Percentiles rank a stretch among this genome's conserved stretches.
Evolutionary conservation across 2,797 vertebrate species (phyloP).

Genomic region (Pteropus rufus): DNA sequence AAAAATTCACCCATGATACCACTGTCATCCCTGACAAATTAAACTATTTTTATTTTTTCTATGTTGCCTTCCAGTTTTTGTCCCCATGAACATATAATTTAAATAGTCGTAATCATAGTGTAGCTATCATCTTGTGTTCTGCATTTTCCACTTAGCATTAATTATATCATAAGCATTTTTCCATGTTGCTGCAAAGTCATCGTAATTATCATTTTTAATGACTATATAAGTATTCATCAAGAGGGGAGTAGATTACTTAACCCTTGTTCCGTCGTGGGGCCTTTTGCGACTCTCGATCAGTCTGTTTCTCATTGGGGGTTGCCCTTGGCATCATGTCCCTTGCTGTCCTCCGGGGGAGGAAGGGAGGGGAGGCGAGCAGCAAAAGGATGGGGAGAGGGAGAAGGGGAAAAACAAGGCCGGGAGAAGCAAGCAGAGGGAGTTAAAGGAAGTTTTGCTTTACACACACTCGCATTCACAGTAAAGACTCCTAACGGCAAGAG

Average conservation of each 20-base stretch:
- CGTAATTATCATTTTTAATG: constrained; percentile 70
- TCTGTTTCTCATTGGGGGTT: background rate
- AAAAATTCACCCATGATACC: constrained; percentile 7
- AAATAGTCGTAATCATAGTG: constrained; percentile 66
- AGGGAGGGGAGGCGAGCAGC: background rate
- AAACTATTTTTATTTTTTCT: constrained; percentile 55
- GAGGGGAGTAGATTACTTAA: constrained; percentile 25
- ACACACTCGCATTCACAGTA: no score
- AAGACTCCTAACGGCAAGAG: background rate
- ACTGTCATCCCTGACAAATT: constrained; percentile 33
- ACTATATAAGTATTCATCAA: constrained; percentile 58
- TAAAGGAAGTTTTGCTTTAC: background rate
- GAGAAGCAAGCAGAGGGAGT: no score
- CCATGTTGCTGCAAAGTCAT: constrained; percentile 68
- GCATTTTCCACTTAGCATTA: constrained; percentile 77
- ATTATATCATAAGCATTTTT: constrained; percentile 75
- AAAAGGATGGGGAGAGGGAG: background rate
- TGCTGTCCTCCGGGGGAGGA: background rate
- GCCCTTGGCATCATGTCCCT: background rate
- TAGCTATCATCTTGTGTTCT: constrained; percentile 73
- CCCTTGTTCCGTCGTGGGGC: background rate
- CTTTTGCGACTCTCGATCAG: background rate
- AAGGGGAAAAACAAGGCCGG: background rate
- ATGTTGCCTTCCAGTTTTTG: constrained; percentile 57
- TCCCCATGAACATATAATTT: constrained; percentile 69